Evolutionary conservation across 2,797 vertebrate species (phyloP).

Genomic region (Typhlichthys subterraneus): DNA sequence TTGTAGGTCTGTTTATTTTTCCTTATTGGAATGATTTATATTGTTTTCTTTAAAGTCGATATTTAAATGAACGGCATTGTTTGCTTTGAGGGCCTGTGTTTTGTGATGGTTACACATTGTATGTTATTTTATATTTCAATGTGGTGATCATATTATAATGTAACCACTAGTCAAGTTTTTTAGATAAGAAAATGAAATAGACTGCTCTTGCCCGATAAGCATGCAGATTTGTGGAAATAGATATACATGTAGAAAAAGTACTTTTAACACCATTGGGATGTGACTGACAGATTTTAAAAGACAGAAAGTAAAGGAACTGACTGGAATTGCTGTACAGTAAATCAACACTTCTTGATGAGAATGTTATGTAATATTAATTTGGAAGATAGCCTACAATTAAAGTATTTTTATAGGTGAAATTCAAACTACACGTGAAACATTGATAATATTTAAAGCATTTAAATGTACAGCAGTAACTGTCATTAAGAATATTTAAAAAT

Average conservation of each 20-base stretch:
- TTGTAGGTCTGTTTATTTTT: constrained; percentile 35
- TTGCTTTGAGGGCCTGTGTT: constrained; percentile 57
- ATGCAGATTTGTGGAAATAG: constrained; percentile 48
- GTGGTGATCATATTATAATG: constrained; percentile 24
- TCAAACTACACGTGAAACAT: no score
- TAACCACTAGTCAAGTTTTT: not conserved
- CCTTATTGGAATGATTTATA: constrained; percentile 56
- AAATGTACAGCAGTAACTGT: constrained; percentile 2
- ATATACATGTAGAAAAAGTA: constrained; percentile 60
- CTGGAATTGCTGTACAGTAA: no score
- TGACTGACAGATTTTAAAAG: no score
- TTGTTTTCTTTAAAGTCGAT: constrained; percentile 59
- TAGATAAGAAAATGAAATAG: constrained; percentile 65
- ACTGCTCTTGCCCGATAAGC: constrained; percentile 46
- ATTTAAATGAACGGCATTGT: constrained; percentile 65
- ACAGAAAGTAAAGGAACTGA: no score
- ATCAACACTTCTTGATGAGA: no score
- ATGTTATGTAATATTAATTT: not conserved
- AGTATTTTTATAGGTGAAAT: no score
- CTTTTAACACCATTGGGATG: no score
- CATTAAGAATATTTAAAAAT: constrained; percentile 26
- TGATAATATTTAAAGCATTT: no score
- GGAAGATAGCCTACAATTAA: no score
- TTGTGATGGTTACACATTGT: constrained; percentile 46
- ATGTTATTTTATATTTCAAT: constrained; percentile 51